Evolutionary conservation across 2,888 invertebrate species (phyloP), one percentile per base, ranked within the genome.

Genomic region (Oxytorus armatus): DNA sequence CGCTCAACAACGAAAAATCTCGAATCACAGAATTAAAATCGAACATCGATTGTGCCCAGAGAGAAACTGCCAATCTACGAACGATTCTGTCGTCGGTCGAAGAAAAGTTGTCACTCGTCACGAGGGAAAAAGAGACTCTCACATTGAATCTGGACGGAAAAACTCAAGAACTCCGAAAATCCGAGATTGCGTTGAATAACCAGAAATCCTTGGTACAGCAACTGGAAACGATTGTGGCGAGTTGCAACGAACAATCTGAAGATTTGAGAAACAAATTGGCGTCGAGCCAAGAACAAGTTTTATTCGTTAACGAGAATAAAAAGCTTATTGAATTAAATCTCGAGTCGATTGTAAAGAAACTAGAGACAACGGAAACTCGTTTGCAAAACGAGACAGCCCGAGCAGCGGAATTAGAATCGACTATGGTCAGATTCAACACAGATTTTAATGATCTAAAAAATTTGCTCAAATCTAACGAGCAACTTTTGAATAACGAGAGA

Each of bases 21-120:
- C 72, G 72, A 36, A 59, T 18, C 5, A 23, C 16, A 7, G 61
- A 42, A 23, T 47, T 79, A 18, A 51, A 25, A 36, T 70, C 66
- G 7, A 42, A 0, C 1, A 11, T 79, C 11, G 36, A 65, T 3
- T 8, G 4, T 42, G 0, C 70, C 57, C 18, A 79, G 1, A 75
- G 63, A 7, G 77, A 85, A 73, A 78, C 55, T 53, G 66, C 82
- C 39, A 70, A 81, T 68, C 77, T 86, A 3, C 77, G 83, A 63
- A 68, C 53, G 5, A 75, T 63, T 18, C 79, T 85, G 44, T 4
- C 10, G 0, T 66, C 14, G 10, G 84, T 59, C 2, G 83, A 85
- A 11, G 77, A 83, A 21, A 74, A 66, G 51, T 65, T 85, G 25
- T 39, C n/a, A 3, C 77, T n/a, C 11, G 1, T 16, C 29, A n/a